These are phyloP conservation scores for Maniola jurtina DNA, from an alignment of 1,140 invertebrate species.

Conservation along the genomic window DNA sequence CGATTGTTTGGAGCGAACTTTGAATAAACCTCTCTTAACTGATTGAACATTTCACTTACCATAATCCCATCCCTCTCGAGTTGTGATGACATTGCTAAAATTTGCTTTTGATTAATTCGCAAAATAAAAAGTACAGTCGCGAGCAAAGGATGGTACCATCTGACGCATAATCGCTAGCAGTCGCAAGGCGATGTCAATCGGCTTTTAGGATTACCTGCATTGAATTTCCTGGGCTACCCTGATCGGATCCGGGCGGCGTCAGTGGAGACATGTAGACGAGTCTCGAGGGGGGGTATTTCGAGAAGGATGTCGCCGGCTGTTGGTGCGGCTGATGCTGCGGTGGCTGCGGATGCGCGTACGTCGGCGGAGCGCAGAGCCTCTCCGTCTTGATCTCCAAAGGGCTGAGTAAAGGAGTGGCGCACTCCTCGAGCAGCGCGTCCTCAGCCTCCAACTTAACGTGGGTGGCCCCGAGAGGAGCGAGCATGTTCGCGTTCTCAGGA, in stretches of 20 bases:
- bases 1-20: not conserved
- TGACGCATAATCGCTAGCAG: constrained; percentile 67
- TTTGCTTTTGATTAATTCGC: constrained; percentile 11
- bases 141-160: constrained; percentile 82
- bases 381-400: constrained; percentile 87
- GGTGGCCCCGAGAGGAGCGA: constrained; percentile 80
- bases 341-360: constrained; percentile 74
- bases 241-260: constrained; percentile 90
- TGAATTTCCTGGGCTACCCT: constrained; percentile 85
- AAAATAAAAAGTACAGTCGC: constrained; percentile 39
- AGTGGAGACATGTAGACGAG: constrained; percentile 89
- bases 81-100: constrained; percentile 5
- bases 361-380: constrained; percentile 75
- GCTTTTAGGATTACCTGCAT: constrained; percentile 64
- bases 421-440: constrained; percentile 80
- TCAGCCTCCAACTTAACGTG: constrained; percentile 88
- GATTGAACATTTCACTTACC: constrained; percentile 5
- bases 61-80: not conserved
- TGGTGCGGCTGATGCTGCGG: constrained; percentile 54
- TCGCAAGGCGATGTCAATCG: constrained; percentile 25
- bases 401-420: constrained; percentile 83
- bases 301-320: constrained; percentile 60
- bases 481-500: constrained; percentile 92
- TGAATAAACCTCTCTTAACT: not conserved
- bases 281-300: constrained; percentile 68